Evolutionary conservation across 2,113 vertebrate species (phyloP), one percentile per base, ranked within the genome.

Genomic region (Panurus biarmicus): DNA sequence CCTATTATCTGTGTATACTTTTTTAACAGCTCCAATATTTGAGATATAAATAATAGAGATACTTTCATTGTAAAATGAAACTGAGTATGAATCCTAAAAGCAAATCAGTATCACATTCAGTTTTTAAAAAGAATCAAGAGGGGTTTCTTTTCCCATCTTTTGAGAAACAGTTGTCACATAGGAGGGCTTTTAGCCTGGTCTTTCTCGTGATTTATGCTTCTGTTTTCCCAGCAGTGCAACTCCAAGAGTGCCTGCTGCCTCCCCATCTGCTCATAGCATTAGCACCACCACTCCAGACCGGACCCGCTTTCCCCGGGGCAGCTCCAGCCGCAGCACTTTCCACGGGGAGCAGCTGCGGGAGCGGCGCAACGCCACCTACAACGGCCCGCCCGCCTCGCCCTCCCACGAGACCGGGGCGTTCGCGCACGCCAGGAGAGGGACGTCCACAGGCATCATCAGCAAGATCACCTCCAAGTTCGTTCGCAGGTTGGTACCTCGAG

Each of bases 401-500:
- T 99, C 98, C 14, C 99, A 99, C 7, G 99, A 99, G 80, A 98
- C 98, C 1, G 98, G 98, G 11, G 98, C 99, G 12, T 98, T 99
- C 5, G 98, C 98, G 7, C 99, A 99, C n/a, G 98, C 98, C 76
- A 96, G 99, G 87, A 97, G 99, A 81, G 99, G 99, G 24, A 99
- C 99, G 0, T 99, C 99, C 66, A 99, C 99, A 0, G 99, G 99
- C 57, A 98, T 99, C 95, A 99, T 99, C 95, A 98, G 99, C 98
- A 99, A 99, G 97, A 98, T 99, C 97, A 99, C 99, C 64, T 99
- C 99, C 96, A 99, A 99, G 97, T 99, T 99, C 62, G 98, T 98
- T 11, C 99, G 99, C 98, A 99, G 99, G 99, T 99, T 96, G 98
- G 98, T 98, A 88, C 94, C 60, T 92, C 23, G 5, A 11, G 54